Percentiles rank a stretch among this genome's conserved stretches.
Evolutionary conservation across 2,888 invertebrate species (phyloP).

Genomic region (Malthinus seriepunctatus): DNA sequence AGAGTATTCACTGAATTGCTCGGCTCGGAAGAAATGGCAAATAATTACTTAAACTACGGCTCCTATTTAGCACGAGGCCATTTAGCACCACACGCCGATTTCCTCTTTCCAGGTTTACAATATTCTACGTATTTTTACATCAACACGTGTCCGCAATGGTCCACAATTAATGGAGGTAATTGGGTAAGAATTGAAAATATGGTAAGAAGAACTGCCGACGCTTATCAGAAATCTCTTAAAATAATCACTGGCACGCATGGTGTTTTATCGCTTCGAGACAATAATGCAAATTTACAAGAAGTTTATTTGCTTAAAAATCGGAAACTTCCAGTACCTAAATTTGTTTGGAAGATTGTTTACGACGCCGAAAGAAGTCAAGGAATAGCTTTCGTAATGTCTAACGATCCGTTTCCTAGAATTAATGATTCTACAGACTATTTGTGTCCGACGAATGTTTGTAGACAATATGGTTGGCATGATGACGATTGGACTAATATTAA

Average conservation of each 20-base stretch:
- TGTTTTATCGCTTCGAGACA: slow-evolving; percentile 50
- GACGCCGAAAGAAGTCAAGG: slow-evolving; percentile 48
- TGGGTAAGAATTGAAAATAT: slow-evolving; percentile 57
- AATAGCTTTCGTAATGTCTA: slow-evolving; percentile 58
- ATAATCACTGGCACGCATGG: slow-evolving; percentile 56
- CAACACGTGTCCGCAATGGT: slow-evolving; percentile 59
- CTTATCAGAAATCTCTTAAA: slow-evolving; percentile 46
- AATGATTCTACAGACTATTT: slow-evolving; percentile 37
- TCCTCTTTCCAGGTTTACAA: slow-evolving; percentile 55
- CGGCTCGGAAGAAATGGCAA: slow-evolving; percentile 40
- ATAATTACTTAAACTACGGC: slow-evolving; percentile 45
- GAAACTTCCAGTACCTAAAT: slow-evolving; percentile 54
- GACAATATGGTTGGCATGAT: slow-evolving; percentile 45
- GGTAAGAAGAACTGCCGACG: slow-evolving; percentile 50
- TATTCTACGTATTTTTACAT: slow-evolving; percentile 58
- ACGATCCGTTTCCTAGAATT: slow-evolving; percentile 54
- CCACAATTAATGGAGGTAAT: slow-evolving; percentile 57
- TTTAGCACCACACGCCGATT: slow-evolving; percentile 59
- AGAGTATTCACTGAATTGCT: slow-evolving; percentile 46
- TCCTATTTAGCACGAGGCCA: slow-evolving; percentile 57
- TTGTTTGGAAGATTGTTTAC: slow-evolving; percentile 56
- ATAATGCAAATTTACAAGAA: slow-evolving; percentile 39
- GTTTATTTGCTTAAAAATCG: slow-evolving; percentile 50
- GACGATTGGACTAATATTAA: slow-evolving; percentile 38
- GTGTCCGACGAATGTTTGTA: slow-evolving; percentile 52